Conservation (phyloP, 35 echinoderm and acorn worm genomes). For the Lytechinus variegatus region DNA sequence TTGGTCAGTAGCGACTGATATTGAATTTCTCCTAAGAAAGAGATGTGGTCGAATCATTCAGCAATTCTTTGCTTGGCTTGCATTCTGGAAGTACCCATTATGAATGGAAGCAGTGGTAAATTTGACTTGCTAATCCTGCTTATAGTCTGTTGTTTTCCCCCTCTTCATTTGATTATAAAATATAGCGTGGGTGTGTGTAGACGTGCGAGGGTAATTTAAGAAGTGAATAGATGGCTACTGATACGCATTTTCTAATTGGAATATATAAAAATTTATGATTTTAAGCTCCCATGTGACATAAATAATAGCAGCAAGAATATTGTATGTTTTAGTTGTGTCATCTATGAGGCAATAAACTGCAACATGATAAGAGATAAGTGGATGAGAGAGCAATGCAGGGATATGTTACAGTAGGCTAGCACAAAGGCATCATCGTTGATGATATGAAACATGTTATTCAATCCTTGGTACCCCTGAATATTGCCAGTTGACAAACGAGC, state of each 20-base stretch:
- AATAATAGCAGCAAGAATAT: background rate
- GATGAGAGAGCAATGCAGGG: background rate
- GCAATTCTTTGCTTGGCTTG: background rate
- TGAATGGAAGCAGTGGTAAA: background rate
- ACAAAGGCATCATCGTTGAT: background rate
- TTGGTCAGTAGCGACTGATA: constrained; percentile 2
- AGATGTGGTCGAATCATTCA: background rate
- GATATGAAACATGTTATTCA: background rate
- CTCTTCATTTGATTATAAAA: background rate
- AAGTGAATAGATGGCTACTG: background rate
- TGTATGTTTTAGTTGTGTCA: background rate
- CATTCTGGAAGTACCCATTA: constrained; percentile 1
- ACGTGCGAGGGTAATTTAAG: background rate
- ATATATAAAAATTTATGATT: constrained; percentile 9
- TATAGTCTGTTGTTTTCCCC: background rate
- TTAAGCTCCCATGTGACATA: background rate
- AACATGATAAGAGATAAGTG: background rate
- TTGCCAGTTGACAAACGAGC: constrained; percentile 1
- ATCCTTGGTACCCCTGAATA: background rate
- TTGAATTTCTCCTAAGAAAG: background rate
- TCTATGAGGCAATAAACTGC: background rate
- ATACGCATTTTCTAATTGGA: background rate
- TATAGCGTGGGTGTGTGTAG: background rate
- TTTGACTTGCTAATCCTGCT: background rate
- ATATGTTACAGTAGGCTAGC: background rate